Percentiles rank a stretch among this genome's conserved stretches.
phyloP scores from a whole-genome alignment of 2,797 vertebrate genomes.

The Danio jaintianensis region DNA sequence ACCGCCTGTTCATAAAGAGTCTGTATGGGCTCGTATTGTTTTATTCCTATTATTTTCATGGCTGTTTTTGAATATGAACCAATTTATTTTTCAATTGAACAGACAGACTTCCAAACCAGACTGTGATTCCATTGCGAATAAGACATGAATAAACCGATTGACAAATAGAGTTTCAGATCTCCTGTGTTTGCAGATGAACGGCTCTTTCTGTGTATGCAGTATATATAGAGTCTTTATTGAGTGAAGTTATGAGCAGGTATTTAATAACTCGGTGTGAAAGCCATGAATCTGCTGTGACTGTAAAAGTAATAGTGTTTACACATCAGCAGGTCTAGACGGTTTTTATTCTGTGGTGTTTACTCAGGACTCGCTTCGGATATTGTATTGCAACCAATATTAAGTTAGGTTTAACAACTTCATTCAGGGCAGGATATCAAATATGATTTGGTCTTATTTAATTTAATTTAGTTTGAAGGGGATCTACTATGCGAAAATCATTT shows the following conservation, averaged over 20 bases:
- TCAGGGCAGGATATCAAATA: background rate
- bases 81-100: no score
- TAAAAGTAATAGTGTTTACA: constrained; percentile 51
- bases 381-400: background rate
- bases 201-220: background rate
- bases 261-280: constrained; percentile 19
- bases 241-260: background rate
- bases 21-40: no score
- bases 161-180: no score
- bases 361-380: background rate
- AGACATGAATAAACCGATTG: no score
- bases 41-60: no score
- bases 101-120: no score
- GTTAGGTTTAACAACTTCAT: background rate
- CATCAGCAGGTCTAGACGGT: constrained; percentile 59
- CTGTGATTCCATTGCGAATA: no score
- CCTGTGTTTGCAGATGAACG: background rate
- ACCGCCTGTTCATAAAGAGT: no score
- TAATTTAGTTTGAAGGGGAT: background rate
- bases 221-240: background rate
- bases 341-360: constrained; percentile 56
- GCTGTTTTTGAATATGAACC: no score
- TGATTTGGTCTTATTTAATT: background rate
- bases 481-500: no score
- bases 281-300: constrained; percentile 14